Base-by-base conservation (phyloP, 1,140 invertebrate genomes). In the Daktulosphaira vitifoliae region DNA sequence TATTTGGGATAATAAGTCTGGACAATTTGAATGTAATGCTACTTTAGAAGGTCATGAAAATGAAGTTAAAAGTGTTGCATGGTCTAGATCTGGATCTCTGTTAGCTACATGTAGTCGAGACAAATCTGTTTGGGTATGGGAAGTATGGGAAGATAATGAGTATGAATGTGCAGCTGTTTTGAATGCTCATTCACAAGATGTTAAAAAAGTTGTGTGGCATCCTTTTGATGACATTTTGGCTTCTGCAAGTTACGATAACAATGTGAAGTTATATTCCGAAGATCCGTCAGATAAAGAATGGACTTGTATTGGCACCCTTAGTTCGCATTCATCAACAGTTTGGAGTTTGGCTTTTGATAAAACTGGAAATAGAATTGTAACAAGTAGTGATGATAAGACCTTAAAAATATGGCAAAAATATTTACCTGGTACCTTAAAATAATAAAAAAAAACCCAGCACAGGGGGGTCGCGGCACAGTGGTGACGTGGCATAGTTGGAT, bases 51-150 rank as follows among this genome's bases (percentile, higher is more conserved):
- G 96, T 1, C 97, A 99, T 77, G 96, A 99, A 75, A 98, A 96
- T 79, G 97, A 99, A 82, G 93, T 99, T 0, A 99, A 99, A 78
- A 88, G 89, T 78, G 90, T 92, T 3, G 79, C 85, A 50, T 99
- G 95, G 92, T 90, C 94, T 2, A 78, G 78, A 23, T 89, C 84
- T 50, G 96, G 95, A 0, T 81, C 86, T 48, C 81, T 91, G 46
- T 75, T 99, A 46, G 93, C 96, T 6, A 97, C 94, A 1, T 99
- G 96, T 74, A 92, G 93, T 69, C 79, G 97, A 65, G 96, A 99
- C 74, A 99, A 98, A 78, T 95, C 93, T 56, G 96, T 99, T 1
- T 99, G 95, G 95, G 84, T 99, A 65, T 99, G 97, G 96, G 94
- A 97, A 80, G 84, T 87, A 2, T 81, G 80, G 11, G 84, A 85